Percentiles rank a stretch among this genome's conserved stretches.
These are phyloP conservation scores for Cyprinodon variegatus DNA, from an alignment of 2,113 vertebrate genomes.

Conservation along the genomic window DNA sequence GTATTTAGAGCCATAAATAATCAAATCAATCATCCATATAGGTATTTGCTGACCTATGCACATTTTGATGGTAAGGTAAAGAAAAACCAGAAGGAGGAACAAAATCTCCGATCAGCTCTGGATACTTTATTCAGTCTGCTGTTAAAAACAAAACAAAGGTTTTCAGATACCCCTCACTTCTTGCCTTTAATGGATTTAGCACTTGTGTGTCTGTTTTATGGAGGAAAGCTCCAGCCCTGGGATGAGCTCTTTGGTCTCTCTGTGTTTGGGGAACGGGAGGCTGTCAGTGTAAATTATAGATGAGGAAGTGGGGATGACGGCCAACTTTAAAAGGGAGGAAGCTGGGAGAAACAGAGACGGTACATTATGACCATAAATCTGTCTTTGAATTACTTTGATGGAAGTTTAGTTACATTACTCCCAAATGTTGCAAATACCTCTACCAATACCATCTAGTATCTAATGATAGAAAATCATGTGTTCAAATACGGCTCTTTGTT, in stretches of 20 bases:
- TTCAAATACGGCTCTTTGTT: no score
- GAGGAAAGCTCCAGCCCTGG: conserved; percentile 3
- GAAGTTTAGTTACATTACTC: neutral
- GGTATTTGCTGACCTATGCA: no score
- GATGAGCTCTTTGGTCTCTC: conserved; percentile 4
- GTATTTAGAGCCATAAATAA: no score
- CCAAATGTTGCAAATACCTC: neutral
- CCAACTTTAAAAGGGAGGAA: conserved; percentile 39
- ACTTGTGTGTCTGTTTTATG: conserved; percentile 10
- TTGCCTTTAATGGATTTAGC: conserved; percentile 24
- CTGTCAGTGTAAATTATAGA: conserved; percentile 61
- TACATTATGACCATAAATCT: neutral
- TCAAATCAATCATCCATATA: no score
- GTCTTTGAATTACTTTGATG: neutral
- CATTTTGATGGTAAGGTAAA: no score
- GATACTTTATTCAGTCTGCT: no score
- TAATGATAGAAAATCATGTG: no score
- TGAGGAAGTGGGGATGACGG: conserved; percentile 39
- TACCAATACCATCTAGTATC: no score
- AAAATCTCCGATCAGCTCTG: no score
- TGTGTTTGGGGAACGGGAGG: conserved; percentile 14
- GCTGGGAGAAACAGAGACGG: conserved; percentile 14
- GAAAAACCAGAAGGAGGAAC: no score
- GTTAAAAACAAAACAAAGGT: no score
- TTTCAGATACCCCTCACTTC: conserved; percentile 5